Percentiles rank a stretch among this genome's conserved stretches.
Evolutionary conservation across 2,113 vertebrate species (phyloP).

Genomic region (Ageneiosus marmoratus): DNA sequence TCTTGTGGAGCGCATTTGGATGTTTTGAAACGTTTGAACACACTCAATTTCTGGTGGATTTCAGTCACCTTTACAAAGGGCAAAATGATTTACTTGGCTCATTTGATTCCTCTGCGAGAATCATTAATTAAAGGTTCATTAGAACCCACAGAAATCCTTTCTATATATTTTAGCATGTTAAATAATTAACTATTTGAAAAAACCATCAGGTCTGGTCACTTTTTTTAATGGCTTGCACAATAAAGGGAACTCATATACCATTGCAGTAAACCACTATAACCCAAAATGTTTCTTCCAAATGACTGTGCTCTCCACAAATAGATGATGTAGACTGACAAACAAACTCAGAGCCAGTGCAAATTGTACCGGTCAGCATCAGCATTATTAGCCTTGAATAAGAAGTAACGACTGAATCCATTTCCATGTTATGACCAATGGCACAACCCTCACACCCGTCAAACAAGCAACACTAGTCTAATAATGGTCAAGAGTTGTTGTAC

Average conservation of each 20-base stretch:
- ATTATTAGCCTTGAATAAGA: not conserved
- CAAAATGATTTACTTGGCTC: not conserved
- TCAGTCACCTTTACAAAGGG: not conserved
- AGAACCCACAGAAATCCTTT: not conserved
- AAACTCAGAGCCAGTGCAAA: not conserved
- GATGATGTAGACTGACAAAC: not conserved
- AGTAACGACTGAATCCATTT: not conserved
- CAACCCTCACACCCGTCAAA: not conserved
- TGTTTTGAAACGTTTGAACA: not conserved
- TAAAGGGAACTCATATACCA: not conserved
- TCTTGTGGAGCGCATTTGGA: not conserved
- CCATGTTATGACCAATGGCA: too few relatives aligned
- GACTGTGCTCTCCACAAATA: not conserved
- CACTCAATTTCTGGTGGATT: not conserved
- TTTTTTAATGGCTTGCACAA: not conserved
- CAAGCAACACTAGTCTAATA: not conserved
- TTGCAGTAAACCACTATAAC: not conserved
- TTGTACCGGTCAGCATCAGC: not conserved
- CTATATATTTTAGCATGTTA: not conserved
- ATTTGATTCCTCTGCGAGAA: not conserved
- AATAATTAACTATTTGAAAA: not conserved
- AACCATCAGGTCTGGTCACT: not conserved
- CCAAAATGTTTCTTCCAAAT: not conserved
- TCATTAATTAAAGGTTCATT: not conserved
- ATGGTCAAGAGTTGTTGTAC: not conserved